Evolutionary conservation across 2,113 vertebrate species (phyloP), one percentile per base, ranked within the genome.

Genomic region (Carettochelys insculpta): DNA sequence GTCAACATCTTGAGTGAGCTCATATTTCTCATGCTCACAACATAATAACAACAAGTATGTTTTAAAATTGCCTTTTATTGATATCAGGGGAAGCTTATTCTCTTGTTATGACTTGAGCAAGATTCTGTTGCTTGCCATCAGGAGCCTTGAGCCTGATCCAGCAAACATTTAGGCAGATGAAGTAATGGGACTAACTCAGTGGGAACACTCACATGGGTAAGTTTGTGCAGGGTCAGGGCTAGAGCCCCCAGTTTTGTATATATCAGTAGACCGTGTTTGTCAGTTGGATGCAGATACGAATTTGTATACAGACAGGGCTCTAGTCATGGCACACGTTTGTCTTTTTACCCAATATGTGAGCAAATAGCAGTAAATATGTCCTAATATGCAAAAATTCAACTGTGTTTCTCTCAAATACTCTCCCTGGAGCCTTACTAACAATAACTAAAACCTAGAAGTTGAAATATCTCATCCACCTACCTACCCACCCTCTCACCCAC

Each of bases 401-500:
- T 9, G 0, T 52, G 9, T 53, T 82, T 86, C 76, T n/a, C 52
- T 56, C 22, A 27, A 53, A 34, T n/a, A 1, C 1, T 5, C 22
- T 6, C 53, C 3, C 61, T 45, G 50, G 11, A 92, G 61, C 19
- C 20, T 38, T 68, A 68, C 16, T 68, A 38, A 68, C 61, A 38
- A 38, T n/a, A 65, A 38, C 61, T 65, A 65, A 20, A 38, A 11
- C n/a, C 14, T 68, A 38, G 34, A 68, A 38, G 19, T 38, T 38
- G 68, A 77, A 75, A 13, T 0, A 0, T 85, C 54, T 25, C 31
- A 13, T 80, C 14, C 76, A 56, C 48, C 1, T 27, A 8, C 56
- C 80, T 0, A 3, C 9, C 48, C 1, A 1, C 6, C 16, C 12
- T 82, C 29, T 50, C 14, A 50, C n/a, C n/a, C n/a, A n/a, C n/a